A percentile compares a stretch with the other conserved stretches of the same genome.
Conservation (phyloP, 37 sponge, comb jelly and placozoan genomes). For the Chondrosia reniformis region DNA sequence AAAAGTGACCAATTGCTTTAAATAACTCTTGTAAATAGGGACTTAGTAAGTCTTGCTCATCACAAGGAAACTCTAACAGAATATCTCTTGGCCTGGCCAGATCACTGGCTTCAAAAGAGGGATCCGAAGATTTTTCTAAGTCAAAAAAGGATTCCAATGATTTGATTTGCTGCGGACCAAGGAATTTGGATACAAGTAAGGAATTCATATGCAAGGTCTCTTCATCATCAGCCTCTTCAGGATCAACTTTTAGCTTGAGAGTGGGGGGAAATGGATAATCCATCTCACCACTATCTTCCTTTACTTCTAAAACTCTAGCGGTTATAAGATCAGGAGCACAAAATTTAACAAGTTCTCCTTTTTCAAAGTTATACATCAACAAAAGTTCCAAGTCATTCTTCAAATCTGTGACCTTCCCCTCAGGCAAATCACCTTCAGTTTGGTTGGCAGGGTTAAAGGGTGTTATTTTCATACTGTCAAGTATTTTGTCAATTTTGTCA, state of each 20-base stretch:
- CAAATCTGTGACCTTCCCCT: no score
- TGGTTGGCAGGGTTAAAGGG: neutral
- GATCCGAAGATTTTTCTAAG: neutral
- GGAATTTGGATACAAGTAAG: neutral
- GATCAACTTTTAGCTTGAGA: neutral
- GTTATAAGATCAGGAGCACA: neutral
- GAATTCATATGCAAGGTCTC: neutral
- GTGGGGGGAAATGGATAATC: neutral
- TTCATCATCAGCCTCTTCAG: neutral
- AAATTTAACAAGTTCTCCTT: neutral
- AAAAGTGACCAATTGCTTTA: neutral
- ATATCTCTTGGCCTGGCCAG: neutral
- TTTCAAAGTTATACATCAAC: conserved; percentile 7
- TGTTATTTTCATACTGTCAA: neutral
- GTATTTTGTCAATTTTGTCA: neutral
- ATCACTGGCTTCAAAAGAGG: neutral
- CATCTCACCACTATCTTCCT: neutral
- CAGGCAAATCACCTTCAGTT: neutral
- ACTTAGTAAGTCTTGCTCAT: neutral
- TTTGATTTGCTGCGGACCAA: neutral
- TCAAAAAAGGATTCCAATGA: neutral
- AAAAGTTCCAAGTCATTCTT: neutral
- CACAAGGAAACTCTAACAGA: neutral
- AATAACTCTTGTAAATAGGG: neutral
- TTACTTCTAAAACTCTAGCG: neutral